These are phyloP conservation scores for Ichneumoninae sp. DNA, from an alignment of 2,888 invertebrate species.

Conservation along the genomic window DNA sequence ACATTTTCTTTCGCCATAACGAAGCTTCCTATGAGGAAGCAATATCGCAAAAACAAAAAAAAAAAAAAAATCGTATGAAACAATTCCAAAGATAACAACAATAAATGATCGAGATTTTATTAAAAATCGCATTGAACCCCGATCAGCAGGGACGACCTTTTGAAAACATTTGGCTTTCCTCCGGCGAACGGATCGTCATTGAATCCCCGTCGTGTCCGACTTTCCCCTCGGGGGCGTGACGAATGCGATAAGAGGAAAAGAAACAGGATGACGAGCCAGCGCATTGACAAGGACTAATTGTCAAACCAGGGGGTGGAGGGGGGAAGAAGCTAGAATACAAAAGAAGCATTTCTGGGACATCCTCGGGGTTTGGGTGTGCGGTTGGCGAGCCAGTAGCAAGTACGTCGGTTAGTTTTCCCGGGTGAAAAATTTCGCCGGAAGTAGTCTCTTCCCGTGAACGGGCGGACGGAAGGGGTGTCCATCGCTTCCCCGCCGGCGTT, in stretches of 20 bases:
- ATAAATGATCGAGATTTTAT: neutral
- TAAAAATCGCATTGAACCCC: neutral
- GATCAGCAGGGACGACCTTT: no score
- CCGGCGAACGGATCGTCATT: neutral
- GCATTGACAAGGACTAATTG: slow-evolving; percentile 40
- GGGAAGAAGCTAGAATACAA: slow-evolving; percentile 3
- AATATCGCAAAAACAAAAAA: neutral
- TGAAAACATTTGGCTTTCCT: neutral
- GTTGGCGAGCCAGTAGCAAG: slow-evolving; percentile 41
- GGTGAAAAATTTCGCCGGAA: slow-evolving; percentile 65
- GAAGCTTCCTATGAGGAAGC: neutral
- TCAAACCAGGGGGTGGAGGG: neutral
- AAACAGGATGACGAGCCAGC: slow-evolving; percentile 1
- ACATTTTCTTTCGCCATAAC: neutral
- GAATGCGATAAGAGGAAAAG: neutral
- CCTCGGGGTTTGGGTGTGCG: slow-evolving; percentile 9
- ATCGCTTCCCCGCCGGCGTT: slow-evolving; percentile 13
- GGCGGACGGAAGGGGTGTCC: slow-evolving; percentile 55
- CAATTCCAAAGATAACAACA: neutral
- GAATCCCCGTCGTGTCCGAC: neutral
- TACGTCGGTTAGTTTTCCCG: slow-evolving; percentile 50
- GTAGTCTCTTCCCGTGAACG: slow-evolving; percentile 59
- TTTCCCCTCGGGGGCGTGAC: neutral
- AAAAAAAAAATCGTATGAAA: neutral
- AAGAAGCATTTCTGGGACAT: slow-evolving; percentile 22